phyloP scores from a whole-genome alignment of 2,113 vertebrate species.

The Limanda limanda region DNA sequence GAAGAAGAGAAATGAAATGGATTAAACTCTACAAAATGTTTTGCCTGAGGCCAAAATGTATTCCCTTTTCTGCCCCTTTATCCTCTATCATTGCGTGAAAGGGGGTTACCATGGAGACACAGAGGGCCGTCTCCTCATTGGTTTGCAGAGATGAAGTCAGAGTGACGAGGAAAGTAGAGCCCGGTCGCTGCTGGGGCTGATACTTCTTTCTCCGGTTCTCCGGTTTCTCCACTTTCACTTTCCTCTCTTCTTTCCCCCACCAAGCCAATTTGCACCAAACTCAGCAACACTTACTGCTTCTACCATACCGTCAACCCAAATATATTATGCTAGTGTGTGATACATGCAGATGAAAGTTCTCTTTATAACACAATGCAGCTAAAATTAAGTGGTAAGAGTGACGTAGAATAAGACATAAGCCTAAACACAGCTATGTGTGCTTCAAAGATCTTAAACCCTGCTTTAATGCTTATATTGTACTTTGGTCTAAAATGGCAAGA shows the following conservation, averaged over 20 bases:
- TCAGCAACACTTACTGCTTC: background rate
- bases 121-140: conserved; percentile 65
- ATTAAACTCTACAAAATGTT: conserved; percentile 39
- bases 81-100: conserved; percentile 69
- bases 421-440: background rate
- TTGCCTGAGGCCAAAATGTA: conserved; percentile 50
- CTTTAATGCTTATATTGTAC: background rate
- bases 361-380: background rate
- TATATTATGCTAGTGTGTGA: conserved; percentile 2
- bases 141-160: conserved; percentile 66
- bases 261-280: background rate
- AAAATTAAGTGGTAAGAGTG: conserved; percentile 5
- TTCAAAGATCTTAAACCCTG: background rate
- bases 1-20: conserved; percentile 29
- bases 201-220: conserved; percentile 34
- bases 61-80: conserved; percentile 64
- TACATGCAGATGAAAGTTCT: conserved; percentile 4
- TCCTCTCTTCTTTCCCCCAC: conserved; percentile 13
- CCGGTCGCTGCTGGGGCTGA: conserved; percentile 49
- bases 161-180: conserved; percentile 66
- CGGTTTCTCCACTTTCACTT: conserved; percentile 65
- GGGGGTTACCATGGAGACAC: conserved; percentile 75
- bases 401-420: background rate
- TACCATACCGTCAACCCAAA: background rate
- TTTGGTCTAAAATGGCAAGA: background rate